Evolutionary conservation across 2,888 invertebrate genomes (phyloP).

Genomic region (Polyommatus icarus): DNA sequence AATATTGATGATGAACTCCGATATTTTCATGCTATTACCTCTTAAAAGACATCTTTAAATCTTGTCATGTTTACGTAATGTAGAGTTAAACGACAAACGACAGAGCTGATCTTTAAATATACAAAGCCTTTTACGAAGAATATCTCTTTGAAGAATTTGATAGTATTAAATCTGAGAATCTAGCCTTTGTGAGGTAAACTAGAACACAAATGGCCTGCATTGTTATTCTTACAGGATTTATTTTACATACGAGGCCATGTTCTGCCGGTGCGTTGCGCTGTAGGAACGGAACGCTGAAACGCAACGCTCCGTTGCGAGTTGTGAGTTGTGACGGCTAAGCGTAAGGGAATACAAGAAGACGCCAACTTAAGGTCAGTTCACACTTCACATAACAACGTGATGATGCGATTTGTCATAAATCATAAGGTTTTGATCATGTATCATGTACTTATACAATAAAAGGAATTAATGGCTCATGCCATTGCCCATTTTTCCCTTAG

Average conservation of each 20-base stretch:
- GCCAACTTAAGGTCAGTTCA: no score
- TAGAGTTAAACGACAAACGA: background rate
- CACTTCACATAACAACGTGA: no score
- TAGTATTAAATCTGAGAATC: background rate
- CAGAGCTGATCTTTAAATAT: constrained; percentile 2
- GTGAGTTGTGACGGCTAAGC: no score
- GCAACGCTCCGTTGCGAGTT: no score
- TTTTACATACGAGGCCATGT: background rate
- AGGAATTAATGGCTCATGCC: no score
- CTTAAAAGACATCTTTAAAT: background rate
- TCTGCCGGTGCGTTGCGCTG: background rate
- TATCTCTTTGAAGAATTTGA: constrained; percentile 14
- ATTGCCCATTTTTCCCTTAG: no score
- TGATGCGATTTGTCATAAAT: no score
- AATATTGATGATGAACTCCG: background rate
- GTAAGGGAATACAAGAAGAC: no score
- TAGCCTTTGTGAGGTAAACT: constrained; percentile 16
- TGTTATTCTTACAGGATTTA: constrained; percentile 4
- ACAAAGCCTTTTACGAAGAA: constrained; percentile 5
- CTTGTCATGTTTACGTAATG: constrained; percentile 2
- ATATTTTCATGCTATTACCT: background rate
- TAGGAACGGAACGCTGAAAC: background rate
- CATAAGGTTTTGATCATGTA: no score
- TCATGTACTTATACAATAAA: no score
- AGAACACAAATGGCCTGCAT: constrained; percentile 7